A percentile compares a stretch with the other conserved stretches of the same genome.
phyloP scores from a whole-genome alignment of 30 jellyfish, hydroid and myxozoan species.

The Hydractinia symbiolongicarpus region DNA sequence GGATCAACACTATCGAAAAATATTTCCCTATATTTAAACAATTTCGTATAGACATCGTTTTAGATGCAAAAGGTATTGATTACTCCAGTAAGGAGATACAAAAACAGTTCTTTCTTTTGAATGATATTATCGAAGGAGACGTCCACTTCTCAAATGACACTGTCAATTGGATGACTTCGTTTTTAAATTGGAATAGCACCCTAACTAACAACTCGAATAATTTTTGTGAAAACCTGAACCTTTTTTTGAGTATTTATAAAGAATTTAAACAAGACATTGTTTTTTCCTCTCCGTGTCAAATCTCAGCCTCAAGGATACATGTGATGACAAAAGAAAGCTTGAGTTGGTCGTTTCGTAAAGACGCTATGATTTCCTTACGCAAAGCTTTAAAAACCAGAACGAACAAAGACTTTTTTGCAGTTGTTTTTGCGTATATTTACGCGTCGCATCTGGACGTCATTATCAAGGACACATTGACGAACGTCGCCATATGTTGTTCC shows the following conservation, averaged over 20 bases:
- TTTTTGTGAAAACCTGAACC: conserved; percentile 2
- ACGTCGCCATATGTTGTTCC: conserved; percentile 45
- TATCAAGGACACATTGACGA: conserved; percentile 40
- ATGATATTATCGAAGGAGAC: conserved; percentile 4
- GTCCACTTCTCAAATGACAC: background rate
- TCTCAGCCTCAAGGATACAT: conserved; percentile 32
- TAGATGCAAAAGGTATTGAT: conserved; percentile 16
- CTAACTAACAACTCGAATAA: background rate
- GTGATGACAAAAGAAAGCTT: conserved; percentile 1
- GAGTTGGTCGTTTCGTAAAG: conserved; percentile 11
- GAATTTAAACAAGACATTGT: conserved; percentile 28
- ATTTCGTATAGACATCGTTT: conserved; percentile 26
- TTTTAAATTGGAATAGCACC: background rate
- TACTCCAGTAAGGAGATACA: conserved; percentile 16
- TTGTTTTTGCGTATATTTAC: conserved; percentile 24
- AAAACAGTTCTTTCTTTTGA: conserved; percentile 9
- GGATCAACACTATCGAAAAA: conserved; percentile 23
- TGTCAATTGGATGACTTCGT: conserved; percentile 32
- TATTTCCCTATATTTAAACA: conserved; percentile 6
- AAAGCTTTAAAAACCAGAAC: background rate
- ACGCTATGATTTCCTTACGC: conserved; percentile 34
- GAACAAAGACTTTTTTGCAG: conserved; percentile 7
- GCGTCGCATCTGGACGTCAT: conserved; percentile 44
- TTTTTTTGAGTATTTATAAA: background rate
- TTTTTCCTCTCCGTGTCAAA: background rate